These are phyloP conservation scores for Aurelia aurita complex sp. Pacific DNA, from an alignment of 30 jellyfish, hydroid and myxozoan species.

Conservation along the genomic window DNA sequence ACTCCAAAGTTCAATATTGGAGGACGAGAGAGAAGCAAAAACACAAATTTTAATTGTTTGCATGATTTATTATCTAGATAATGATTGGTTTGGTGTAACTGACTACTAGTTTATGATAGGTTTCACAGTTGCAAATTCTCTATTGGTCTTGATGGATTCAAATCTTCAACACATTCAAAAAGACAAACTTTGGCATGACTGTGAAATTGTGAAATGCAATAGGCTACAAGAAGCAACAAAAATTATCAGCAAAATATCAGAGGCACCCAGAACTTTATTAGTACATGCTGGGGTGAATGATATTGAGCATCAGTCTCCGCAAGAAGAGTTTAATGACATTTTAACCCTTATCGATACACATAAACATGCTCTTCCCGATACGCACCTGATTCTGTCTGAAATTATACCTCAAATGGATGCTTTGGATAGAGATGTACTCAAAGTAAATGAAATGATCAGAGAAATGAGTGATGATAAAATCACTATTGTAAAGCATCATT, in stretches of 20 bases:
- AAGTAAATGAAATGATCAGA: too few relatives aligned
- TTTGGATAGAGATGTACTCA: too few relatives aligned
- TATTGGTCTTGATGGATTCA: slow-evolving; percentile 19
- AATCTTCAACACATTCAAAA: not conserved
- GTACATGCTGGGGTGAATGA: slow-evolving; percentile 1
- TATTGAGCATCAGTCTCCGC: not conserved
- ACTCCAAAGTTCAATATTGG: too few relatives aligned
- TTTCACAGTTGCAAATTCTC: slow-evolving; percentile 8
- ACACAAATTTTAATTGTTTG: too few relatives aligned
- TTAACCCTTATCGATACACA: not conserved
- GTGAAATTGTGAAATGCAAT: not conserved
- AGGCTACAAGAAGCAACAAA: slow-evolving; percentile 3
- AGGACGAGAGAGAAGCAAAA: too few relatives aligned
- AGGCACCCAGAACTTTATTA: not conserved
- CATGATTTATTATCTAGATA: too few relatives aligned
- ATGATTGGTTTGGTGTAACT: too few relatives aligned
- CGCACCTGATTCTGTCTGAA: too few relatives aligned
- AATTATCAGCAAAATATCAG: not conserved
- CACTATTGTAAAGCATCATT: too few relatives aligned
- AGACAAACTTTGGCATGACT: not conserved
- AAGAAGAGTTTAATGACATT: not conserved
- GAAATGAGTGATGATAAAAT: too few relatives aligned
- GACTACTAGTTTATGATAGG: not conserved
- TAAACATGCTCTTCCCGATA: too few relatives aligned
- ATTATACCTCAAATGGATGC: too few relatives aligned